These are phyloP conservation scores for Caenorhabditis sp. DNA, from an alignment of 2,888 invertebrate species.

Conservation along the genomic window DNA sequence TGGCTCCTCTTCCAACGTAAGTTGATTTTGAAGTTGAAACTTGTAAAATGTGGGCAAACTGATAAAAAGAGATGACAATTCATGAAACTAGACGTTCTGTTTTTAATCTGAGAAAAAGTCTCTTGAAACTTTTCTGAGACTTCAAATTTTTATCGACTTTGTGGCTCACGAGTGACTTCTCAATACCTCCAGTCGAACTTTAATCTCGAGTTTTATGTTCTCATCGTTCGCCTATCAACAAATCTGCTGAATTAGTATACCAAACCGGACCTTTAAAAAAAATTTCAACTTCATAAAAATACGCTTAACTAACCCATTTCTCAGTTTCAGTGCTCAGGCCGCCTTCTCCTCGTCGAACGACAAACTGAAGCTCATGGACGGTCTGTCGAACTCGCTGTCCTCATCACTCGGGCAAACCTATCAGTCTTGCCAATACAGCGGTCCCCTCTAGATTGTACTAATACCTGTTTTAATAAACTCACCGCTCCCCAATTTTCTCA, in stretches of 20 bases:
- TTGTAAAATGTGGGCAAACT: no score
- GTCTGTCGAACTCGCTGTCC: conserved; percentile 53
- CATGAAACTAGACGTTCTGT: no score
- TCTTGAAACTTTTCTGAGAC: background rate
- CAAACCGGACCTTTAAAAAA: no score
- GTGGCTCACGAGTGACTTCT: no score
- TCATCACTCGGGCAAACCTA: conserved; percentile 54
- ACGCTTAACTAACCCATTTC: background rate
- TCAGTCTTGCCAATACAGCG: conserved; percentile 60
- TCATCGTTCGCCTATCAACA: no score
- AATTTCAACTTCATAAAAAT: background rate
- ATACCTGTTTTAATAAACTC: background rate
- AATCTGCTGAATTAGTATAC: no score
- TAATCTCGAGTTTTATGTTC: no score
- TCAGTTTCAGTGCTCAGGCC: conserved; percentile 52
- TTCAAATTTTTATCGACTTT: background rate
- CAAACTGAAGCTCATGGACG: conserved; percentile 64
- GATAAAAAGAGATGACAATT: background rate
- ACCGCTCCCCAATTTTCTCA: background rate
- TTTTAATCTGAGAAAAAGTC: no score
- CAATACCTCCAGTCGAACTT: no score
- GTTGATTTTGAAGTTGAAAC: no score
- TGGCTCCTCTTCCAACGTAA: conserved; percentile 45
- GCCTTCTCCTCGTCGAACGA: conserved; percentile 53
- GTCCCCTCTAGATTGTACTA: conserved; percentile 42